Base-by-base conservation (phyloP, 2,888 invertebrate species). In the Cheilosia vulpina region DNA sequence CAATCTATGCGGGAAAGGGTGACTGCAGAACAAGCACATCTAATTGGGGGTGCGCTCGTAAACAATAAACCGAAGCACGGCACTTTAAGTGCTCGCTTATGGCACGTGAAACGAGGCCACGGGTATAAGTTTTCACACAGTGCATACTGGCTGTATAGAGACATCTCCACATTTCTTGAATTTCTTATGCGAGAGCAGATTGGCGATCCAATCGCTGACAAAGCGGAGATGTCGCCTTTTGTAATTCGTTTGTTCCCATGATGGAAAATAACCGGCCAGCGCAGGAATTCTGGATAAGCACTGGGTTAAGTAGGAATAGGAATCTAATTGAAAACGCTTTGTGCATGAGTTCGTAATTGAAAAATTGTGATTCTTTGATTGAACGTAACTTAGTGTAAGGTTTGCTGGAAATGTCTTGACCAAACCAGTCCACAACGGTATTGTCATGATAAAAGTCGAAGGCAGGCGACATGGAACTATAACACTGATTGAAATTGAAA, bases 211-310 rank as follows among this genome's bases (percentile, higher is more conserved):
- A 55, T 13, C 34, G 31, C 21, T 5, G 38, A 34, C 47, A 62
- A 24, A 62, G 62, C 62, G 17, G 43, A 62, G 41, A 62, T 43
- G 7, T 60, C n/a, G 52, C 31, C 43, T 52, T 34, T 57, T 58
- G 34, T 47, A 34, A 47, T 19, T 43, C 52, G 24, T 50, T 43
- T 55, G 31, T 63, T 75, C 31, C 31, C 45, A 55, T 55, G 34
- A 47, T 60, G 76, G 76, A 76, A 76, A 76, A 76, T 66, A 58
- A 66, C 76, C 43, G 21, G 47, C 11, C 11, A 31, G 47, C 6
- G 38, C 2, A 66, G 43, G 57, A 76, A 76, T 41, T 76, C 50
- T 58, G 27, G 57, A 66, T 50, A 47, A 19, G 47, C 19, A 58
- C 55, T 50, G 21, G 41, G 53, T 66, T 62, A 62, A 71, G 66